A percentile compares a stretch with the other conserved stretches of the same genome.
phyloP scores from a whole-genome alignment of 2,113 vertebrate genomes.

The Ochotona curzoniae region DNA sequence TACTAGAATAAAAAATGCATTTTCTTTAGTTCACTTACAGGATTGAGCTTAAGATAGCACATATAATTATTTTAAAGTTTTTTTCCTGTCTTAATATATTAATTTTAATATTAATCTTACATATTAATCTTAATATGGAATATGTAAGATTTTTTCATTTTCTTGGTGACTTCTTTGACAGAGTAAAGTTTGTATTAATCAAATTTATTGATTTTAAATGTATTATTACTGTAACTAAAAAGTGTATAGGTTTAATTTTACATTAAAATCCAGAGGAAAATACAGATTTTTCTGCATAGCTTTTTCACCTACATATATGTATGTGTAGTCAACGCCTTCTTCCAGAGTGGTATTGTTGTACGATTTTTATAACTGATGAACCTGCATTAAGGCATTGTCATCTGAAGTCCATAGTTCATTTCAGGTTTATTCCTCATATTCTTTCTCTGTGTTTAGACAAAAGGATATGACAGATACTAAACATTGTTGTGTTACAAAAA shows the following conservation, averaged over 20 bases:
- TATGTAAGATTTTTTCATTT: no score
- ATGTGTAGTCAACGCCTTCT: background rate
- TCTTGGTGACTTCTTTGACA: background rate
- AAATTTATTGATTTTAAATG: no score
- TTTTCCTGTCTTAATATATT: no score
- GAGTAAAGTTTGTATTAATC: background rate
- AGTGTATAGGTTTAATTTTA: background rate
- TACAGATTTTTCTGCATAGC: background rate
- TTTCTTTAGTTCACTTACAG: background rate
- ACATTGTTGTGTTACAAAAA: no score
- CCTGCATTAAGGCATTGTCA: fast-evolving
- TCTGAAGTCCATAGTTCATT: background rate
- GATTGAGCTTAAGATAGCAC: background rate
- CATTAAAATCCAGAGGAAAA: background rate
- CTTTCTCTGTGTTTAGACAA: background rate
- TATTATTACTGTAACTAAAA: no score
- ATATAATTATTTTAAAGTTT: background rate
- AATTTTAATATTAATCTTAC: no score
- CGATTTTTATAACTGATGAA: background rate
- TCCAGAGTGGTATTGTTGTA: background rate
- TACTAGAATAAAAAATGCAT: background rate
- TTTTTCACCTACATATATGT: background rate
- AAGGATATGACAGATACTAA: background rate
- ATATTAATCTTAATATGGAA: no score
- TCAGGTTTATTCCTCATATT: background rate